Evolutionary conservation across 2,888 invertebrate species (phyloP).

Genomic region (Hyposoter dolosus): DNA sequence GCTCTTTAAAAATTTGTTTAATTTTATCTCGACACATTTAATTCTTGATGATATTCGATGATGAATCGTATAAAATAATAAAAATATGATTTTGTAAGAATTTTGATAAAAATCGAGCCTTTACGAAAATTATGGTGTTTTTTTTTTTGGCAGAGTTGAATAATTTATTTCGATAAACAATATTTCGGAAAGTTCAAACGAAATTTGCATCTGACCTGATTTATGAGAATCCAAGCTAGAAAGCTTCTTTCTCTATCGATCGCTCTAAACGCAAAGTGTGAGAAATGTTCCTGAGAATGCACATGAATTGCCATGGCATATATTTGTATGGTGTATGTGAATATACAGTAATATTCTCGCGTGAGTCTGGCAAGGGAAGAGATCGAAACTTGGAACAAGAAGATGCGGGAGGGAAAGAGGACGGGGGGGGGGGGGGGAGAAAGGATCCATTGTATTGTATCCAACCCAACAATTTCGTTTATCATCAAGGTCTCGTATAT

Average conservation of each 20-base stretch:
- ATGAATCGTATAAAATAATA: too few species aligned
- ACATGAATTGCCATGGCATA: slow-evolving; percentile 7
- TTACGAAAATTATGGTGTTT: not conserved
- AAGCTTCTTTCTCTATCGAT: slow-evolving; percentile 66
- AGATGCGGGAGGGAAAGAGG: not conserved
- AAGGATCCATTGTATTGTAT: slow-evolving; percentile 64
- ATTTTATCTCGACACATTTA: not conserved
- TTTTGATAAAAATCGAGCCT: not conserved
- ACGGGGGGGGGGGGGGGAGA: slow-evolving; percentile 18
- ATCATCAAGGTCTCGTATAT: slow-evolving; percentile 62
- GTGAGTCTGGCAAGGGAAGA: slow-evolving; percentile 14
- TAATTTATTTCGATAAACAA: slow-evolving; percentile 26
- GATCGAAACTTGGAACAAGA: slow-evolving; percentile 28
- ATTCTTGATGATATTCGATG: not conserved
- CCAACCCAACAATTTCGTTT: slow-evolving; percentile 64
- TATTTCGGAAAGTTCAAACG: slow-evolving; percentile 29
- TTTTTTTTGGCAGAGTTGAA: not conserved
- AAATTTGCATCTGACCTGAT: slow-evolving; percentile 67
- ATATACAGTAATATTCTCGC: slow-evolving; percentile 26
- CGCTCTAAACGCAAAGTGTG: slow-evolving; percentile 36
- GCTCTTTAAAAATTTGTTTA: too few species aligned
- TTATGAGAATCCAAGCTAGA: slow-evolving; percentile 59
- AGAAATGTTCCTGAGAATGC: slow-evolving; percentile 45
- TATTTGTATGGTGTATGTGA: not conserved
- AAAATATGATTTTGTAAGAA: too few species aligned